Evolutionary conservation across 2,797 vertebrate species (phyloP).

Genomic region (Meriones psammophilus): DNA sequence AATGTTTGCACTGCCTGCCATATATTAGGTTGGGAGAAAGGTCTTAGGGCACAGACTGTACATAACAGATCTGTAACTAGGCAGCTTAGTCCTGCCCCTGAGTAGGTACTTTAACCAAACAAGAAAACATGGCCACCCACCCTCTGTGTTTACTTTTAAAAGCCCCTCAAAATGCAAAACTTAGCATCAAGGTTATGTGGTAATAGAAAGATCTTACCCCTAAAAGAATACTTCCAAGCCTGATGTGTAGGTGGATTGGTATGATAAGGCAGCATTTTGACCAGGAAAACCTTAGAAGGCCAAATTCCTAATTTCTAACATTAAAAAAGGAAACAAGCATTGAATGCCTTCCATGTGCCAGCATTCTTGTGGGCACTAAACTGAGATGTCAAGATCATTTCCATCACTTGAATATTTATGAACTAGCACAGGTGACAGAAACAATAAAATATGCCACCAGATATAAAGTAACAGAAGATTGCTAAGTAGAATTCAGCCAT

Average conservation of each 20-base stretch:
- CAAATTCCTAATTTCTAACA: conserved; percentile 40
- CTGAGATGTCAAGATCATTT: conserved; percentile 12
- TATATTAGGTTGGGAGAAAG: conserved; percentile 68
- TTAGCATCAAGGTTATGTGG: conserved; percentile 20
- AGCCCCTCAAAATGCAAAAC: conserved; percentile 53
- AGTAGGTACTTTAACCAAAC: conserved; percentile 10
- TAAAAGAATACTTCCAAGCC: conserved; percentile 49
- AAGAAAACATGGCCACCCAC: conserved; percentile 21
- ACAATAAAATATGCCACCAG: conserved; percentile 37
- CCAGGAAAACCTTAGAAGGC: conserved; percentile 48
- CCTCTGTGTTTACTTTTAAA: conserved; percentile 63
- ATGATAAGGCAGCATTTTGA: conserved; percentile 61
- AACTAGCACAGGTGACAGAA: conserved; percentile 47
- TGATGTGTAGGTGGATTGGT: conserved; percentile 49
- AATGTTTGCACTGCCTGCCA: conserved; percentile 72
- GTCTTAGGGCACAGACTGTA: conserved; percentile 56
- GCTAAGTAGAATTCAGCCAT: background rate
- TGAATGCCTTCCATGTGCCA: conserved; percentile 9
- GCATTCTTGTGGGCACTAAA: conserved; percentile 40
- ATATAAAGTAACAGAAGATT: conserved; percentile 2
- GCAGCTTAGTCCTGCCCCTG: conserved; percentile 33
- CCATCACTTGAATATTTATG: conserved; percentile 29
- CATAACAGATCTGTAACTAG: conserved; percentile 68
- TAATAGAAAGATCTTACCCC: conserved; percentile 43
- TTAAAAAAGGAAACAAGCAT: conserved; percentile 21